Percentiles rank a stretch among this genome's conserved stretches.
Evolutionary conservation across 2,888 invertebrate genomes (phyloP).

Genomic region (Troides oblongomaculatus): DNA sequence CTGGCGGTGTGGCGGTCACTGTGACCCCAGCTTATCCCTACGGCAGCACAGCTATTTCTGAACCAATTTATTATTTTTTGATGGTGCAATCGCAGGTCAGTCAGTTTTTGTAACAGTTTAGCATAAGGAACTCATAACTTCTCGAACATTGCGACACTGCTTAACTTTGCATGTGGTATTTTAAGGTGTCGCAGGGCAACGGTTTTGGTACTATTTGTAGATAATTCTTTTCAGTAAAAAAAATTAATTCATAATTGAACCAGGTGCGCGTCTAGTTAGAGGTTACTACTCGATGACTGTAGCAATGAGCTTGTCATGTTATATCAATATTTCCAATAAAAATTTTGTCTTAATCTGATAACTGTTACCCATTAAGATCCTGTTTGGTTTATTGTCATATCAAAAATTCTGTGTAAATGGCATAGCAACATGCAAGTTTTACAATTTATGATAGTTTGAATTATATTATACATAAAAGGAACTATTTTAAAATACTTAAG

Average conservation of each 20-base stretch:
- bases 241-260: conserved; percentile 1
- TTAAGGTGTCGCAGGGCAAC: conserved; percentile 1
- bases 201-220: not conserved
- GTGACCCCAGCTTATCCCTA: conserved; percentile 47
- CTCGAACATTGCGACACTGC: conserved; percentile 26
- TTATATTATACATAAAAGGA: not conserved
- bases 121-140: conserved; percentile 35
- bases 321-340: not conserved
- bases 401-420: conserved; percentile 2
- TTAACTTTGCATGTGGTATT: conserved; percentile 30
- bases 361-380: not conserved
- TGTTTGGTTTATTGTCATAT: not conserved
- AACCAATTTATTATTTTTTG: conserved; percentile 39
- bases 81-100: conserved; percentile 49
- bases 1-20: conserved; percentile 51
- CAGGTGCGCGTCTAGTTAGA: conserved; percentile 23
- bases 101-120: conserved; percentile 44
- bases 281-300: conserved; percentile 20
- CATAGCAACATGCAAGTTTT: conserved; percentile 17
- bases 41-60: conserved; percentile 37
- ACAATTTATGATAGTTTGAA: not conserved
- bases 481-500: not conserved
- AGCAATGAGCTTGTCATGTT: not conserved
- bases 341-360: not conserved
- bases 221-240: not conserved